Evolutionary conservation across 2,888 invertebrate species (phyloP).

Genomic region (Sinotaia quadrata): DNA sequence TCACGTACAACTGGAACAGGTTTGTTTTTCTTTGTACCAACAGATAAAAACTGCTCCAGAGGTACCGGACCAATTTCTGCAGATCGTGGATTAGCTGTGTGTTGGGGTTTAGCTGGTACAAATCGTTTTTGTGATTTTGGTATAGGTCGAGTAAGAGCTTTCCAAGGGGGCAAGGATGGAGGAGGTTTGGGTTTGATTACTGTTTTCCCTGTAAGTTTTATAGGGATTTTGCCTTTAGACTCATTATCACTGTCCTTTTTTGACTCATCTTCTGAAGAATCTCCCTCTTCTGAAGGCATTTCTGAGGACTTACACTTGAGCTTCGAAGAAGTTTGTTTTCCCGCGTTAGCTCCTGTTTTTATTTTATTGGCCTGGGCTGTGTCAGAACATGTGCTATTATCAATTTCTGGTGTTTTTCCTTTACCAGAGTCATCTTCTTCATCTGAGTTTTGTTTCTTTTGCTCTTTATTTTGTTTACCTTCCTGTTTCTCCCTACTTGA

Average conservation of each 20-base stretch:
- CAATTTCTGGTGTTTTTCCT: background rate
- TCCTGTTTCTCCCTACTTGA: slow-evolving; percentile 21
- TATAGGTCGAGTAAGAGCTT: slow-evolving; percentile 26
- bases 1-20: slow-evolving; percentile 15
- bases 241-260: slow-evolving; percentile 10
- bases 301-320: background rate
- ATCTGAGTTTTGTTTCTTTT: slow-evolving; percentile 15
- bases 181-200: slow-evolving; percentile 30
- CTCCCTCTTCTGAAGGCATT: background rate
- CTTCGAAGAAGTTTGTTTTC: too few relatives aligned
- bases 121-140: slow-evolving; percentile 18
- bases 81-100: background rate
- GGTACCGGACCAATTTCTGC: slow-evolving; percentile 2
- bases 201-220: slow-evolving; percentile 38
- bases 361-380: too few relatives aligned
- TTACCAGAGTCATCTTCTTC: background rate
- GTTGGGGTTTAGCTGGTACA: background rate
- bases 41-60: slow-evolving; percentile 16
- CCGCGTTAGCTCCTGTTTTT: too few relatives aligned
- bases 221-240: slow-evolving; percentile 32
- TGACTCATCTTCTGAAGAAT: background rate
- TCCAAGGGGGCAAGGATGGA: slow-evolving; percentile 31
- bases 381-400: background rate
- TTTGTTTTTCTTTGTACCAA: slow-evolving; percentile 15
- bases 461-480: background rate